Base-by-base conservation (phyloP, 2,888 invertebrate species). In the Kuschelorhynchus macadamiae region DNA sequence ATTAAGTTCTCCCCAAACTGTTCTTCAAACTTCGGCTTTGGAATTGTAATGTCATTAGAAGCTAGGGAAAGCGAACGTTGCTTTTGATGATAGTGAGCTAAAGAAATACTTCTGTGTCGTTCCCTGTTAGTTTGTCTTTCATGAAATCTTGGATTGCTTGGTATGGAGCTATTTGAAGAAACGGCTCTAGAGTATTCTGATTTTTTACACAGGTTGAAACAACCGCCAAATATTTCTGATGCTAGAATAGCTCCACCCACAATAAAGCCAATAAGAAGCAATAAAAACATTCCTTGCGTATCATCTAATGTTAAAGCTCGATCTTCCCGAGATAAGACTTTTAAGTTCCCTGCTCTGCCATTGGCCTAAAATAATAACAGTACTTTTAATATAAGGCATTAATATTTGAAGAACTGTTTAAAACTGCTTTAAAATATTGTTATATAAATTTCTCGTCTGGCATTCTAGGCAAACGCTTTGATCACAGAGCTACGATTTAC, bases 281-380 rank as follows among this genome's bases (percentile, higher is more conserved):
- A 85, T 1, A 93, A 81, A 77, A 93, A 93, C 91, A 93, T 93
- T 8, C 94, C 94, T 82, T 92, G 92, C 0, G 92, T 92, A 71
- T 94, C 94, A 76, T 91, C 92, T 25, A 93, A 83, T 0, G 91
- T 90, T n/a, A 94, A 80, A 17, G 91, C 90, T 69, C 92, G 87
- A 78, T 94, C 93, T 81, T 91, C 90, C 18, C 87, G 85, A 39
- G 84, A 81, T 7, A 83, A 74, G 16, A 84, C 82, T 49, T 85
- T 85, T 17, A 89, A 69, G 1, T 84, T 85, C 4, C 85, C 86
- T 1, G 30, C 52, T 25, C 44, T 72, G 11, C 79, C 73, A 46
- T 81, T 85, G 0, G 86, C 87, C 87, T 88, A 75, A 67, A 80
- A 79, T 30, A 7, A 30, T 7, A 30, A 70, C 47, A 39, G 14